Evolutionary conservation across 1,140 invertebrate genomes (phyloP), one percentile per base, ranked within the genome.

Genomic region (Drosophila teissieri): DNA sequence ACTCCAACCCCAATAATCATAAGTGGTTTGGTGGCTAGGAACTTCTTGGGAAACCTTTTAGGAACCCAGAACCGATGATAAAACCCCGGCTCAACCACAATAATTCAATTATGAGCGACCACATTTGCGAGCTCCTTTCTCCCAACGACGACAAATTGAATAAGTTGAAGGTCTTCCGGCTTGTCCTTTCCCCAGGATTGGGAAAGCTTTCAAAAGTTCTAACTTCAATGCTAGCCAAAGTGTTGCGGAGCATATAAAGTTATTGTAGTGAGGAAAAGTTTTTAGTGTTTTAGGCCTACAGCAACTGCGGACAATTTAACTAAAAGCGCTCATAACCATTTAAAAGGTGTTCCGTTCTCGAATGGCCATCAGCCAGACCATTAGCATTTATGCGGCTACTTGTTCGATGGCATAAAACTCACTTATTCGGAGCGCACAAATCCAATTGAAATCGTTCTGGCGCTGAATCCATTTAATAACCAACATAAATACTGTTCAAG

Each of bases 381-480:
- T 73, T 48, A 88, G 73, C 83, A 86, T 86, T 79, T 79, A 88
- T 86, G 78, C 67, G 48, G 78, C 67, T 70, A 81, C 78, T 81
- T 68, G 65, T 55, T 53, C 14, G 12, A 22, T 11, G 2, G 49
- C 36, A 67, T 64, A 68, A 63, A 72, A 72, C 57, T 70, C 72
- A 73, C 68, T 79, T 77, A 57, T 37, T 63, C 56, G 58, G 69
- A 62, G 15, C 60, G 17, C 17, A 63, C 62, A 88, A 88, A 89
- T 89, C 76, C 83, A 88, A 88, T 89, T 89, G 83, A 80, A 88
- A 88, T 80, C 84, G 67, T 73, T 83, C 74, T 56, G 62, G 79
- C 52, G 72, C 45, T 80, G 60, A 89, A 88, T 88, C 83, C 84
- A 88, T 89, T 88, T 88, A 88, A 88, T 88, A 88, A 89, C 84